phyloP scores from a whole-genome alignment of 2,888 invertebrate species.

The Dusona sp. region DNA sequence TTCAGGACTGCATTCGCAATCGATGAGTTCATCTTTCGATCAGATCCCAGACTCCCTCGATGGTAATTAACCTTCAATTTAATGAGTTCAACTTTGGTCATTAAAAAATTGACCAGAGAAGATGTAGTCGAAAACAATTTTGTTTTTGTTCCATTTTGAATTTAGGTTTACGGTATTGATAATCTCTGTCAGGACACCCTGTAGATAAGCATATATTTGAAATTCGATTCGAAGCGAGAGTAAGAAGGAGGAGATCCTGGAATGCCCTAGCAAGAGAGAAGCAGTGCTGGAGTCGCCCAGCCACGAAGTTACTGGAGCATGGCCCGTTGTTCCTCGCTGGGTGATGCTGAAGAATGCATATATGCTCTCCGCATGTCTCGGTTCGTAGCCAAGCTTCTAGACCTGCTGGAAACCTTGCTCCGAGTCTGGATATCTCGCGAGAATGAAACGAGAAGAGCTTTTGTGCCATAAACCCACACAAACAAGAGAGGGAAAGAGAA shows the following conservation, averaged over 20 bases:
- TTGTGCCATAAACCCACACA: slow-evolving; percentile 34
- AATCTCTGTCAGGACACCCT: not conserved
- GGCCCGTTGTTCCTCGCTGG: slow-evolving; percentile 50
- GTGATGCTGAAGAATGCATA: slow-evolving; percentile 31
- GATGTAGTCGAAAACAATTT: not conserved
- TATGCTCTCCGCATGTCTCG: slow-evolving; percentile 3
- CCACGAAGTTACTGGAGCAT: slow-evolving; percentile 65
- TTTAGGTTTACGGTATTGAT: not conserved
- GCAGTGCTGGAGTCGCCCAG: slow-evolving; percentile 40
- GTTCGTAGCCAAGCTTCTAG: slow-evolving; percentile 9
- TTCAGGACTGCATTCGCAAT: not conserved
- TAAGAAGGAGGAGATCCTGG: slow-evolving; percentile 24
- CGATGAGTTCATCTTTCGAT: not conserved
- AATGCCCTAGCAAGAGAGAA: slow-evolving; percentile 41
- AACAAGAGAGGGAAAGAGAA: slow-evolving; percentile 5
- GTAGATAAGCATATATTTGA: slow-evolving; percentile 32
- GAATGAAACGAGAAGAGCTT: slow-evolving; percentile 51
- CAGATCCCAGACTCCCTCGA: not conserved
- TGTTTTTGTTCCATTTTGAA: not conserved
- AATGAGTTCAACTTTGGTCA: not conserved
- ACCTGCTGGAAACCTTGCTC: slow-evolving; percentile 43
- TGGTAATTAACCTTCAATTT: not conserved
- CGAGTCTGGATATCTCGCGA: slow-evolving; percentile 53
- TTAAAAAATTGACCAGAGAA: not conserved
- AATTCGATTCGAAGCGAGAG: slow-evolving; percentile 58